These are phyloP conservation scores for Rissa tridactyla DNA, from an alignment of 2,113 vertebrate species.

Conservation along the genomic window DNA sequence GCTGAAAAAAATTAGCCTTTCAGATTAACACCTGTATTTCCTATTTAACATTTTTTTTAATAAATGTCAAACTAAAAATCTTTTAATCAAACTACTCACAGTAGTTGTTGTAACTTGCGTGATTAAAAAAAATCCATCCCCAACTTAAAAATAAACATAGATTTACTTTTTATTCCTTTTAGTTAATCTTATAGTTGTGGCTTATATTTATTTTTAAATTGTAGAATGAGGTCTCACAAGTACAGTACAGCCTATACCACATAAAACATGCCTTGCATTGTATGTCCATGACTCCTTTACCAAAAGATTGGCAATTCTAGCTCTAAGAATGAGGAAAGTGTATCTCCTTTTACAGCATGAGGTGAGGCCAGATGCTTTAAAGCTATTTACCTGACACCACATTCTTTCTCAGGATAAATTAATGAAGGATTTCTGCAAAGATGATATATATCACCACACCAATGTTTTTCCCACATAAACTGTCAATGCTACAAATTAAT, in stretches of 20 bases:
- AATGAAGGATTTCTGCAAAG: neutral
- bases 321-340: neutral
- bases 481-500: neutral
- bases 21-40: neutral
- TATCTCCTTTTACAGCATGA: neutral
- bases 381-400: neutral
- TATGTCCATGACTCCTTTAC: neutral
- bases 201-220: neutral
- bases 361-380: neutral
- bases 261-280: neutral
- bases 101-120: neutral
- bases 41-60: neutral
- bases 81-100: neutral
- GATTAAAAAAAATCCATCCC: neutral
- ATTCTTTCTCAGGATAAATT: neutral
- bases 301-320: neutral
- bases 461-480: accelerated
- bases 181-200: neutral
- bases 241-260: accelerated
- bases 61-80: neutral
- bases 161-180: neutral
- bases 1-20: neutral
- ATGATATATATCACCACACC: accelerated
- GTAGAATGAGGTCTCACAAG: neutral
- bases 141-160: neutral